These are phyloP conservation scores for Lacanobia wlatinum DNA, from an alignment of 2,888 invertebrate genomes.

Conservation along the genomic window DNA sequence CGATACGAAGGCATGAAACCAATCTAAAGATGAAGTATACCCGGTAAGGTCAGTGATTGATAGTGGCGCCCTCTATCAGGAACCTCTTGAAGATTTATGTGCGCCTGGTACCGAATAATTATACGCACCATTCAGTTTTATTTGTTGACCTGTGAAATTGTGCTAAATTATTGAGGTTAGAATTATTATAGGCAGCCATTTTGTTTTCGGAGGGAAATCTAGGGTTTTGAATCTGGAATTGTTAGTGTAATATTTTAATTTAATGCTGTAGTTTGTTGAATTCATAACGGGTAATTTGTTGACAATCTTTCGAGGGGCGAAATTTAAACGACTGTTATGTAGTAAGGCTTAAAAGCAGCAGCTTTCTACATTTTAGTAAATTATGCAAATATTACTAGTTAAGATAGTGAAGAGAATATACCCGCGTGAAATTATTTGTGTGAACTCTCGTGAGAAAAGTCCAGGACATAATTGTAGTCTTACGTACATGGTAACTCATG, in stretches of 20 bases:
- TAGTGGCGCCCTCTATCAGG: constrained; percentile 68
- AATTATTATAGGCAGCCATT: constrained; percentile 33
- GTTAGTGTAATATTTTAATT: constrained; percentile 1
- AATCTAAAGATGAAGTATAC: constrained; percentile 69
- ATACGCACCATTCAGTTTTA: constrained; percentile 67
- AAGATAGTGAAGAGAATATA: too few relatives aligned
- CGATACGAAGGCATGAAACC: constrained; percentile 62
- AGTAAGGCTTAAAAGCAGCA: too few relatives aligned
- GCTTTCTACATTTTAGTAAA: too few relatives aligned
- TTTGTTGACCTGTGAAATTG: constrained; percentile 68
- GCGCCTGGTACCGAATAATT: constrained; percentile 70
- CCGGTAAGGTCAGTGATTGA: constrained; percentile 72
- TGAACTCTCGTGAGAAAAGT: too few relatives aligned
- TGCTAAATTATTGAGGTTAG: constrained; percentile 5
- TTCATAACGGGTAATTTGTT: neutral
- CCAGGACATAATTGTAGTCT: too few relatives aligned
- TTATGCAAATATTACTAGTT: too few relatives aligned
- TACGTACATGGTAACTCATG: too few relatives aligned
- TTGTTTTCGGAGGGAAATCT: constrained; percentile 8
- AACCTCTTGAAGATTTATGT: constrained; percentile 71
- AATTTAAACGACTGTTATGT: too few relatives aligned
- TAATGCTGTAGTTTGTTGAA: constrained; percentile 3
- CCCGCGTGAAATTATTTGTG: too few relatives aligned
- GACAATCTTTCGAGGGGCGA: neutral
- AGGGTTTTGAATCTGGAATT: neutral